Base-by-base conservation (phyloP, 2,113 vertebrate species). In the Gymnogyps californianus region DNA sequence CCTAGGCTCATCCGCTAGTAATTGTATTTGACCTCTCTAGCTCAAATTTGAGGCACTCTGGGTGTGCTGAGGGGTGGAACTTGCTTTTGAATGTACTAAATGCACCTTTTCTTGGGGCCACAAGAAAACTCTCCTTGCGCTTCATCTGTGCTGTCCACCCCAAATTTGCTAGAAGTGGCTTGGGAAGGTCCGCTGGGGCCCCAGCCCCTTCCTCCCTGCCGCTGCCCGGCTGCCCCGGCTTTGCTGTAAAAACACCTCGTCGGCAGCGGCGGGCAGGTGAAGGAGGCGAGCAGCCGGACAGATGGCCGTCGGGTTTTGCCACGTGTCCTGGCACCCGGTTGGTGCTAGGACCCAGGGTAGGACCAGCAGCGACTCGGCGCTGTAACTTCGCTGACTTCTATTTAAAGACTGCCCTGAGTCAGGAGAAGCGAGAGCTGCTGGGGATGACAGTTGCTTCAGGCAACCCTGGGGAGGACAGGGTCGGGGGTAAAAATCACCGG, bases 351-450 rank as follows among this genome's bases (percentile, higher is more conserved):
- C 96, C 93, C 91, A 64, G 96, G 80, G 81, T 34, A 87, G 90
- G 78, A 98, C 90, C 94, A 46, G 97, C 97, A 98, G 89, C 12
- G 4, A 55, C 87, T 90, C 16, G 6, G 72, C 8, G 94, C 98
- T 94, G 90, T 96, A 92, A 96, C 97, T 96, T 95, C 29, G 6
- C 77, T 83, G 72, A 83, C 65, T 97, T 98, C 99, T 99, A 99
- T 99, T 99, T 99, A 98, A 98, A 99, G 99, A 96, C 95, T 96
- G 86, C 91, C 98, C 98, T 98, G 98, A 98, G 98, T 99, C 98
- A 98, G 99, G 98, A 98, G 98, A 97, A 98, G 97, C 8, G 92
- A 97, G 96, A 97, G 95, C 97, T 85, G 83, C 96, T 80, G 90
- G 96, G 96, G 95, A 96, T 96, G 97, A 96, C 97, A 97, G 97